Evolutionary conservation across 2,113 vertebrate species (phyloP), one percentile per base, ranked within the genome.

Genomic region (Urocitellus parryii): DNA sequence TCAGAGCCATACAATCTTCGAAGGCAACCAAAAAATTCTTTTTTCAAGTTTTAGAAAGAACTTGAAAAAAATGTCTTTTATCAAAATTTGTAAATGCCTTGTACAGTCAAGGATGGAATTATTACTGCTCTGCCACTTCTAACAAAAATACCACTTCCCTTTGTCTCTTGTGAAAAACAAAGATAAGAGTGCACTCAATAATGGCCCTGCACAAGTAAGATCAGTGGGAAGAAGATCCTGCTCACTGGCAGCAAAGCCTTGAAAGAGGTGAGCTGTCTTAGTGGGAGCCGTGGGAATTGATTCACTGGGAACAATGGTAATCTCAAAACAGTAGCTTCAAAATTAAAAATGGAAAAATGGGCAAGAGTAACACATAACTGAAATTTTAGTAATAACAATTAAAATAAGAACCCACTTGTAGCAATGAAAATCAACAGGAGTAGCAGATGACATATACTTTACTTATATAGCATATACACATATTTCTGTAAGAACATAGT

Each of bases 1-100:
- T 88, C 22, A 73, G 29, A 82, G 24, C 45, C 65, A 81, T 53
- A 72, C 32, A 61, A 10, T 76, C 67, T 93, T 77, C 91, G 87
- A 76, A 58, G n/a, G n/a, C 48, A 79, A 48, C 39, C 7, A 24
- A 73, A 78, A 61, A 24, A n/a, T 83, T 84, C 72, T 95, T 37
- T 37, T 58, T 91, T 76, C 48, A 80, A 81, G 42, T 53, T 83
- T 95, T 82, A 37, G 82, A 51, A 88, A 90, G 56, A 83, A 88
- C 12, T 76, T 77, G 27, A 22, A 61, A 45, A 81, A 68, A 68
- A 13, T 83, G 45, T 18, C 90, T 32, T 77, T 83, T 65, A 67
- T 34, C 51, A 85, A 84, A 78, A 90, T 80, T 70, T 91, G 8
- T 88, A 68, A 91, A 37, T 88, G 76, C 39, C 51, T 95, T 24